Conservation (phyloP, 2,888 invertebrate genomes). For the Drosophila mercatorum region DNA sequence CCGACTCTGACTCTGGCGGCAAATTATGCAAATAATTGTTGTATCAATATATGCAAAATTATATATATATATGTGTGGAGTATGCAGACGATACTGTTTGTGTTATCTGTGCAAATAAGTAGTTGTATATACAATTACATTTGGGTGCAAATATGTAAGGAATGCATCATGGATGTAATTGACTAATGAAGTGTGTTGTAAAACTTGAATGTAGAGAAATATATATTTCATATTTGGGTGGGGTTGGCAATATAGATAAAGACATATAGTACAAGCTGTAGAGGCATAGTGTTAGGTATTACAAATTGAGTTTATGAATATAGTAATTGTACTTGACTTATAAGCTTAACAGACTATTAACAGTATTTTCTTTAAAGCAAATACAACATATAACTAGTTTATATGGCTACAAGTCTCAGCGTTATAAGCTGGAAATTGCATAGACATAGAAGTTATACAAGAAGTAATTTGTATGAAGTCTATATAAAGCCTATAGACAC, state of each 20-base stretch:
- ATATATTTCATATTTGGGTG: too few species aligned
- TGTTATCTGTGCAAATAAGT: constrained; percentile 18
- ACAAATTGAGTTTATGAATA: neutral
- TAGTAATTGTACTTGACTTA: neutral
- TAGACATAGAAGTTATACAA: too few species aligned
- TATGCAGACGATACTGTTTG: neutral
- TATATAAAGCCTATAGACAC: too few species aligned
- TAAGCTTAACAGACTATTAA: neutral
- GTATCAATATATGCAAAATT: constrained; percentile 3
- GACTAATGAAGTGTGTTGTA: neutral
- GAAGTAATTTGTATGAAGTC: too few species aligned
- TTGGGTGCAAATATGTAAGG: neutral
- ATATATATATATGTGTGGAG: neutral
- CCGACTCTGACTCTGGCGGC: constrained; percentile 24
- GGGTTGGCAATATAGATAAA: neutral
- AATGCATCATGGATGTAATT: constrained; percentile 6
- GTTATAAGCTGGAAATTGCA: too few species aligned
- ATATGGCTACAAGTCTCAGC: too few species aligned
- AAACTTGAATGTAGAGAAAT: neutral
- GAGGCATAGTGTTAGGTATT: neutral
- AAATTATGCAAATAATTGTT: constrained; percentile 48
- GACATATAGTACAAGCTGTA: neutral
- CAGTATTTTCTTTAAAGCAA: neutral
- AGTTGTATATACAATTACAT: constrained; percentile 5
- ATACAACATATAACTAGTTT: neutral